A percentile compares a stretch with the other conserved stretches of the same genome.
These are phyloP conservation scores for Listronotus bonariensis DNA, from an alignment of 1,140 invertebrate genomes.

Conservation along the genomic window DNA sequence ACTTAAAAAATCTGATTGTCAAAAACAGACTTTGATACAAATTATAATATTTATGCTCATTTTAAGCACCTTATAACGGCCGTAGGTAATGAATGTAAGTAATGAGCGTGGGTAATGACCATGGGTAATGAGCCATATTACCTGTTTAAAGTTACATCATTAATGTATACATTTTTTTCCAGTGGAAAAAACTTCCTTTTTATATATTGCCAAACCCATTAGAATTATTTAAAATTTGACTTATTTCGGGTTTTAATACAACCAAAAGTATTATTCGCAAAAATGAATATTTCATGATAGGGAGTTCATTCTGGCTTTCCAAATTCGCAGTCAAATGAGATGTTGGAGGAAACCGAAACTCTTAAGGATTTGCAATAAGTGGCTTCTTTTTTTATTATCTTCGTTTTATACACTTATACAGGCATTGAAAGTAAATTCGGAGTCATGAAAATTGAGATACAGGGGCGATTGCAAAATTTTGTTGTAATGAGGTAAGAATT, in stretches of 20 bases:
- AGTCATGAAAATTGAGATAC: neutral
- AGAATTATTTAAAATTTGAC: constrained; percentile 21
- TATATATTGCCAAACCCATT: too few species aligned
- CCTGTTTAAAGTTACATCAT: too few species aligned
- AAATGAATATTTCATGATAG: constrained; percentile 53
- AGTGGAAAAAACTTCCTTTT: too few species aligned
- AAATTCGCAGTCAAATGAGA: constrained; percentile 49
- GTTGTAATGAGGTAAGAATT: too few species aligned
- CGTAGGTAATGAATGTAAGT: too few species aligned
- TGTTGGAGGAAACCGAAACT: constrained; percentile 7
- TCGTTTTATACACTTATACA: constrained; percentile 11
- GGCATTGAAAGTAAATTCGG: neutral
- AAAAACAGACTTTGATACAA: too few species aligned
- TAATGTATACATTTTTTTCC: too few species aligned
- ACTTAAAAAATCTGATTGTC: too few species aligned
- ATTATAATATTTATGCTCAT: too few species aligned
- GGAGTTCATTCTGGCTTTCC: constrained; percentile 31
- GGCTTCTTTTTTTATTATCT: constrained; percentile 17
- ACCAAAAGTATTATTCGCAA: constrained; percentile 48
- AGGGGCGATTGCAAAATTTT: neutral
- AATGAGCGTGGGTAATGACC: too few species aligned
- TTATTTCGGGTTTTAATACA: constrained; percentile 47
- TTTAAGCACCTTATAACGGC: too few species aligned
- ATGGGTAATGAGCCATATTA: too few species aligned
- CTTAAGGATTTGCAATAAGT: constrained; percentile 9